A percentile compares a stretch with the other conserved stretches of the same genome.
phyloP scores from a whole-genome alignment of 1,140 invertebrate species.

The Muscidifurax raptorellus region DNA sequence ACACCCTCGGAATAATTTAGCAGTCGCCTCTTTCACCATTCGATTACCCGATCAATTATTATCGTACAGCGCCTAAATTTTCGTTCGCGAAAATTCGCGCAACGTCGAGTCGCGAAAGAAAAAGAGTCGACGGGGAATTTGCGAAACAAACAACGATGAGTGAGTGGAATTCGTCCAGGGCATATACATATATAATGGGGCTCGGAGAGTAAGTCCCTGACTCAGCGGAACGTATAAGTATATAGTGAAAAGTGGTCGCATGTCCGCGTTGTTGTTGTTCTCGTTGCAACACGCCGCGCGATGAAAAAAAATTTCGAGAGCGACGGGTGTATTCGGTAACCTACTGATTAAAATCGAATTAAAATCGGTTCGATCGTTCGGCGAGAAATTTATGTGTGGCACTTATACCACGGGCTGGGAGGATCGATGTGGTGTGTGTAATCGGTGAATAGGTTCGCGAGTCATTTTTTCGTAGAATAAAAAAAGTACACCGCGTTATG shows the following conservation, averaged over 20 bases:
- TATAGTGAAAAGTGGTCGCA: not conserved
- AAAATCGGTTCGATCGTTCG: not conserved
- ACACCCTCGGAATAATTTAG: not conserved
- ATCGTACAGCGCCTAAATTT: too few species aligned
- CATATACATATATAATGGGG: not conserved
- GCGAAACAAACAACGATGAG: not conserved
- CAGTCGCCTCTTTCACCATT: too few species aligned
- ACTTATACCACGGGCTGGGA: too few species aligned
- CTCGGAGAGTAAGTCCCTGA: not conserved
- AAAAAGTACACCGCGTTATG: too few species aligned
- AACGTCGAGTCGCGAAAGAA: not conserved
- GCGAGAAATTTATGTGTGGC: not conserved
- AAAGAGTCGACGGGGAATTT: not conserved
- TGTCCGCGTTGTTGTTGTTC: not conserved
- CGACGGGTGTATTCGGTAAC: not conserved
- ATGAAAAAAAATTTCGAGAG: not conserved
- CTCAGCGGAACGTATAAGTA: not conserved
- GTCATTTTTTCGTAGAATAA: too few species aligned
- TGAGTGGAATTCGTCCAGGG: not conserved
- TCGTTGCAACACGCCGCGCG: not conserved
- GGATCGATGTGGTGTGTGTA: too few species aligned
- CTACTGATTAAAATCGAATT: conserved; percentile 18
- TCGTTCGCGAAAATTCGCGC: too few species aligned
- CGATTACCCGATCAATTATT: not conserved
- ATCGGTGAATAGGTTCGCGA: not conserved